Evolutionary conservation across 2,888 invertebrate species (phyloP), one percentile per base, ranked within the genome.

Genomic region (Mesochorus sp.): DNA sequence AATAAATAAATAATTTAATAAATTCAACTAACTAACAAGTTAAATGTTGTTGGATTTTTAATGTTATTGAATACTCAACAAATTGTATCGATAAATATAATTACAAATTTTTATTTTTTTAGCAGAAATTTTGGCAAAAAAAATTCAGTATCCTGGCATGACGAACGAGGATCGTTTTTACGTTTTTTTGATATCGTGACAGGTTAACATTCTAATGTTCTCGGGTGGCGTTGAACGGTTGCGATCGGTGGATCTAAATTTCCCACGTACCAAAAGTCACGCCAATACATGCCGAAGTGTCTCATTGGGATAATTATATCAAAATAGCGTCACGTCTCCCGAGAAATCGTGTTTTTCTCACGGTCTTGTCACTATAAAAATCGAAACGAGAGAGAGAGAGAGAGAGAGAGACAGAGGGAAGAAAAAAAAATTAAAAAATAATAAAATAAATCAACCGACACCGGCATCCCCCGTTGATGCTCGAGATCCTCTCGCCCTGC

Each of bases 301-400:
- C 28, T 24, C 39, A 19, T 24, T 49, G 39, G 12, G 55, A 73
- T 77, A 68, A 77, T 73, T 77, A 68, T n/a, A n/a, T 77, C 62
- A 31, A 68, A 57, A 44, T 49, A 55, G 67, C 68, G 47, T n/a
- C n/a, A n/a, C 67, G 62, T 62, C 49, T 61, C 55, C 49, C 57
- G 31, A 57, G 77, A 73, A 57, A 73, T 77, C 47, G 51, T 68
- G 67, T 62, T 67, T 73, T 55, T 77, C 73, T 73, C 77, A 77
- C 77, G 73, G 68, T 55, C 51, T 21, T 28, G 57, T 47, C 44
- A 47, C 44, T 44, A 14, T 3, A 10, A 21, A 49, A 24, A 37
- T 37, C 2, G 37, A 37, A n/a, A n/a, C n/a, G n/a, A n/a, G n/a
- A n/a, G n/a, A n/a, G n/a, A n/a, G n/a, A n/a, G n/a, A n/a, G n/a